A percentile compares a stretch with the other conserved stretches of the same genome.
Evolutionary conservation across 2,113 vertebrate genomes (phyloP).

Genomic region (Ceratotherium simum): DNA sequence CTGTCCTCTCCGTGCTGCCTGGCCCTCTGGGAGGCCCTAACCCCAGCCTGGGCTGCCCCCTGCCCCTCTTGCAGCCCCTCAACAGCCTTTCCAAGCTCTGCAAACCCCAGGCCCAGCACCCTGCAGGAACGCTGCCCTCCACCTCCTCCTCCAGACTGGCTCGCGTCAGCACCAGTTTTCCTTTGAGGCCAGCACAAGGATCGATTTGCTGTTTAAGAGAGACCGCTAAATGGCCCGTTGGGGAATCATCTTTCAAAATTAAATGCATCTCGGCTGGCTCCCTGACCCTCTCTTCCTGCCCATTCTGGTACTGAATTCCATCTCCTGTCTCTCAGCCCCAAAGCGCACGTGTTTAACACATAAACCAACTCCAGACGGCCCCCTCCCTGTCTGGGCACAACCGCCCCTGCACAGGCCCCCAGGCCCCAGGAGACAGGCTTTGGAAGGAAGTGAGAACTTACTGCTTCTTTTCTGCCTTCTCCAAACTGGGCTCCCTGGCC

Average conservation of each 20-base stretch:
- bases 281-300: conserved; percentile 51
- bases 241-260: conserved; percentile 68
- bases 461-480: conserved; percentile 44
- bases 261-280: conserved; percentile 47
- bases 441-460: conserved; percentile 52
- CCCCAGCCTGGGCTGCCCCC: neutral
- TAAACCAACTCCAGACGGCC: neutral
- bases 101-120: neutral
- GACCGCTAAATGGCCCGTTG: neutral
- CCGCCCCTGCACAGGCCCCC: neutral
- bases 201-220: neutral
- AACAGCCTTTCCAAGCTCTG: neutral
- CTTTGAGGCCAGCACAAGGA: conserved; percentile 30
- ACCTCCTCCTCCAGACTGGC: neutral
- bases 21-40: fast-evolving
- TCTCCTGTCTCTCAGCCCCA: neutral
- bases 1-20: fast-evolving
- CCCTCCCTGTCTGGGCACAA: neutral
- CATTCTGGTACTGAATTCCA: neutral
- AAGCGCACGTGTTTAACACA: conserved; percentile 50
- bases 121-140: neutral
- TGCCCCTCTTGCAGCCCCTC: neutral
- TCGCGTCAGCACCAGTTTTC: neutral
- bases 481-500: neutral
- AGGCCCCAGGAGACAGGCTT: conserved; percentile 38